Percentiles rank a stretch among this genome's conserved stretches.
phyloP scores from a whole-genome alignment of 2,797 vertebrate genomes.

The Tympanoctomys barrerae region DNA sequence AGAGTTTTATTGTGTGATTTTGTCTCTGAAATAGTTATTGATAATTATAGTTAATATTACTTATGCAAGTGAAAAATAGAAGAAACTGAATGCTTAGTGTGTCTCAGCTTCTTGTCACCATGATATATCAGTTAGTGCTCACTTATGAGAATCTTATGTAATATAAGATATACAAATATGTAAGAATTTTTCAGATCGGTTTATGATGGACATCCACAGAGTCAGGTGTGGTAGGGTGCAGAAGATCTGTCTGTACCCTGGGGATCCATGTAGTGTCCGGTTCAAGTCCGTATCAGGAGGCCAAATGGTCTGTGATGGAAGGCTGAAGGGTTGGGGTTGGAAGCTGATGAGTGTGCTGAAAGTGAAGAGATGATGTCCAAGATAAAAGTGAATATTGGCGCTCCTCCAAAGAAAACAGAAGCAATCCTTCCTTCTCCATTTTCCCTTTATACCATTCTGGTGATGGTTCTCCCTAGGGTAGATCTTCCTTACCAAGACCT shows the following conservation, averaged over 20 bases:
- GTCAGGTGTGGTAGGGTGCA: background rate
- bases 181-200: background rate
- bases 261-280: too few relatives aligned
- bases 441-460: background rate
- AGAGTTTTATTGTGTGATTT: slow-evolving; percentile 55
- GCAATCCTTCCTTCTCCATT: background rate
- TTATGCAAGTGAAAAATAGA: slow-evolving; percentile 36
- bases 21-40: slow-evolving; percentile 23
- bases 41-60: background rate
- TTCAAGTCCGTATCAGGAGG: background rate
- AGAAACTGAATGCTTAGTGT: slow-evolving; percentile 7
- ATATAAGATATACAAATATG: background rate
- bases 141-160: background rate
- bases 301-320: background rate
- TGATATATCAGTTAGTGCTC: background rate
- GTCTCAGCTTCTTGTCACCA: background rate
- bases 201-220: background rate
- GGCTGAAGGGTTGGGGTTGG: background rate
- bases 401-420: background rate
- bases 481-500: background rate
- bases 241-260: background rate
- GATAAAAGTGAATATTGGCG: background rate
- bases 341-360: background rate
- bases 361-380: background rate
- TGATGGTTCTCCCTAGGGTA: background rate